Conservation (phyloP, 2,113 vertebrate genomes). For the Corvus cornix region DNA sequence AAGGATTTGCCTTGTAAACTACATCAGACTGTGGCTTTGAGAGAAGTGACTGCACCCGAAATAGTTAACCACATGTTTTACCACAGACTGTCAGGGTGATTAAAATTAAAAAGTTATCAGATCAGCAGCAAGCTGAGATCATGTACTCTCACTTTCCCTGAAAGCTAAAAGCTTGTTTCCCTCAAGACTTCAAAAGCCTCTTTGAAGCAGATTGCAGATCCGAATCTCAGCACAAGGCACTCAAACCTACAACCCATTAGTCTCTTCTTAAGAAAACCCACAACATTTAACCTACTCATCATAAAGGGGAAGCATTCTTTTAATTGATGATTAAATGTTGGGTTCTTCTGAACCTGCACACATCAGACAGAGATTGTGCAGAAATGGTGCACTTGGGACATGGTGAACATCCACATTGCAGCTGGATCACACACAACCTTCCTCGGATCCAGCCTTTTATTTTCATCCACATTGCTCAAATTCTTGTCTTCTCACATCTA, state of each 20-base stretch:
- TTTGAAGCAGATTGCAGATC: slow-evolving; percentile 56
- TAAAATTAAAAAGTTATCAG: slow-evolving; percentile 67
- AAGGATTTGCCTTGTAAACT: not conserved
- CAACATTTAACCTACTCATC: slow-evolving; percentile 20
- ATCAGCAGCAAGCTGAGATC: slow-evolving; percentile 49
- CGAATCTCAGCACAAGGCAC: slow-evolving; percentile 18
- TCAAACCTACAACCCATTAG: slow-evolving; percentile 16
- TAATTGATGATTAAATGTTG: not conserved
- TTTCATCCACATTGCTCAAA: not conserved
- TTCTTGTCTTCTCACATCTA: not conserved
- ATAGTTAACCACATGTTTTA: slow-evolving; percentile 70
- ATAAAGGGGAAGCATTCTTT: slow-evolving; percentile 1
- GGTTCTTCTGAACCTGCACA: not conserved
- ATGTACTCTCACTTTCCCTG: slow-evolving; percentile 64
- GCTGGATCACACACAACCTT: not conserved
- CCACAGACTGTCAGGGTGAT: slow-evolving; percentile 66
- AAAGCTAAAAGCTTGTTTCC: slow-evolving; percentile 50
- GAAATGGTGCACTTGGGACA: not conserved
- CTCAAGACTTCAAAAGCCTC: slow-evolving; percentile 62
- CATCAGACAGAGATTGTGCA: not conserved
- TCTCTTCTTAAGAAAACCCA: slow-evolving; percentile 44
- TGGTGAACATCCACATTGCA: not conserved
- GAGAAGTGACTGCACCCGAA: slow-evolving; percentile 1
- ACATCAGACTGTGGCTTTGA: slow-evolving; percentile 49
- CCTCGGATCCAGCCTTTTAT: not conserved